Base-by-base conservation (phyloP, 2,797 vertebrate genomes). In the Thripadectes ignobilis region DNA sequence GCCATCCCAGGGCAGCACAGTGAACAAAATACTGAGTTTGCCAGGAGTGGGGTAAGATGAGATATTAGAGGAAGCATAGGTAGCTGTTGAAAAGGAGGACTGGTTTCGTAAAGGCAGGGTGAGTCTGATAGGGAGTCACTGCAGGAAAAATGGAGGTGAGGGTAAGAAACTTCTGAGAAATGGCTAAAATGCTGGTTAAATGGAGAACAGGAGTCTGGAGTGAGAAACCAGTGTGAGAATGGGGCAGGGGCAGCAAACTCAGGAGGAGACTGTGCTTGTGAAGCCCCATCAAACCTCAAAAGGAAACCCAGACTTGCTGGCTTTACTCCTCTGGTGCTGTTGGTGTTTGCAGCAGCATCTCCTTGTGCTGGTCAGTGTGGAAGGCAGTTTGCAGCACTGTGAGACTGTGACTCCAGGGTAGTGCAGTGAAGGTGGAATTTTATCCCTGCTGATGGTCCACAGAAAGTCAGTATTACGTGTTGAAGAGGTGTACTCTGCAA, bases 361-460 rank as follows among this genome's bases (percentile, higher is more conserved):
- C 58, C 38, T 49, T 0, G 4, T 29, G 51, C 76, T 76, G 58
- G 8, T 21, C 58, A 43, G 43, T 0, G 0, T 15, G 43, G 55
- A 14, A 68, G 55, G 4, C 21, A 3, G 22, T 52, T 55, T 22
- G 41, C 68, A 87, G 91, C 74, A 3, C 2, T 38, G 2, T 39
- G 66, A 46, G 62, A 4, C n/a, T 15, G 24, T 51, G 62, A 21
- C 38, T 74, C 7, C 58, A 65, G 30, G 22, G 9, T 12, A 23
- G 46, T 11, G 48, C 65, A 62, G 39, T 22, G 23, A 6, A 30
- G 20, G 3, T 5, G 10, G 49, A 39, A 48, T 67, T 69, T 18
- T 13, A 10, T 48, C 34, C 27, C 38, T 71, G 79, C 36, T 71
- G 48, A 2, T 75, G 32, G 14, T 62, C 41, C 18, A 1, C 22